Conservation (phyloP, 92 coral and sea anemone species). For the Chrysogorgia sp. region DNA sequence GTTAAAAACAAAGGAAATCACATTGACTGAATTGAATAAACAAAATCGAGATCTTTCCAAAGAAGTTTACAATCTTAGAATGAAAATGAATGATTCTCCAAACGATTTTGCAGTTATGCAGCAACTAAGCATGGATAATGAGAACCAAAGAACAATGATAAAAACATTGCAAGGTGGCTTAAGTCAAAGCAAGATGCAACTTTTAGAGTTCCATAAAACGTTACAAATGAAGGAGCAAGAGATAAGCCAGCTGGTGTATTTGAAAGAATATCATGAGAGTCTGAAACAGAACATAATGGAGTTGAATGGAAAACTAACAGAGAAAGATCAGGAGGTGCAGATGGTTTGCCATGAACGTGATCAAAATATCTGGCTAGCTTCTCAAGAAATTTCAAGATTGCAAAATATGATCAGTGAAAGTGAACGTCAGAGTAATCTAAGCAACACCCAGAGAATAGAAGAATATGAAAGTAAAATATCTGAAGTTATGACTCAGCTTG, state of each 20-base stretch:
- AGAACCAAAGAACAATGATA: constrained; percentile 62
- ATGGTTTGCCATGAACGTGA: constrained; percentile 10
- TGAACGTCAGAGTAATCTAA: constrained; percentile 20
- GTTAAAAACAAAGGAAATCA: constrained; percentile 71
- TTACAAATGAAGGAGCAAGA: constrained; percentile 33
- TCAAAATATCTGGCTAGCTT: constrained; percentile 15
- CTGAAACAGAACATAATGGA: constrained; percentile 51
- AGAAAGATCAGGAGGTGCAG: constrained; percentile 55
- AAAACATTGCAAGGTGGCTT: constrained; percentile 37
- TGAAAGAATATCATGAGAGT: constrained; percentile 1
- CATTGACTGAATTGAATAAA: constrained; percentile 65
- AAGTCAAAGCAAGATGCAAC: constrained; percentile 19
- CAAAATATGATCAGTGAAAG: constrained; percentile 54
- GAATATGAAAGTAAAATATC: constrained; percentile 59
- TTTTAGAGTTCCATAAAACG: constrained; percentile 1
- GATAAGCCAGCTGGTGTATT: constrained; percentile 14
- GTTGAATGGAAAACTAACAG: constrained; percentile 49
- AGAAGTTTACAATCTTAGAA: constrained; percentile 65
- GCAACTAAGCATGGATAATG: constrained; percentile 81
- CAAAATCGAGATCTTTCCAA: constrained; percentile 68
- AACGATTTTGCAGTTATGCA: constrained; percentile 58
- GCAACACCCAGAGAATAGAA: constrained; percentile 54
- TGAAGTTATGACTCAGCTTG: constrained; percentile 71
- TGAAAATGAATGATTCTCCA: constrained; percentile 46
- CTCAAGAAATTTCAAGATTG: constrained; percentile 64